Base-by-base conservation (phyloP, 2,888 invertebrate species). In the Brachycybe producta region DNA sequence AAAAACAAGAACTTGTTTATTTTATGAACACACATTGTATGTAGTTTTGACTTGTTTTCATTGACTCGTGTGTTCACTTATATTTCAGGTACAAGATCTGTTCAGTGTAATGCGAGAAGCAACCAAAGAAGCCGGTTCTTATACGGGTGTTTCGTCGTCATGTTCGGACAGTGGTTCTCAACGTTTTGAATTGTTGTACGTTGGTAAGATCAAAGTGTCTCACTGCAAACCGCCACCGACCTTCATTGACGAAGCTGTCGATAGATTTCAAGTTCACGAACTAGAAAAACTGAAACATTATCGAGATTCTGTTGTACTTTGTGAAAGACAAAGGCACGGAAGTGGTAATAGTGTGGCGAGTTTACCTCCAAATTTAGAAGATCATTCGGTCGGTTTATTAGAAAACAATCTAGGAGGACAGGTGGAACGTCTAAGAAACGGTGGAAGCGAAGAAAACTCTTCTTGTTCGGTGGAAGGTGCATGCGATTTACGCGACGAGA, bases 161-260 rank as follows among this genome's bases (percentile, higher is more conserved):
- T 24, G 34, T 23, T 28, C 43, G 26, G 49, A 52, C 24, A 49
- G 34, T 21, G 53, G 54, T 44, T 57, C 52, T 28, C 58, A 58
- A 61, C 62, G 59, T 42, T 69, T 62, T 54, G 69, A 86, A 80
- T 86, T 88, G 2, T 72, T 91, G 56, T 92, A 92, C 66, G 80
- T 92, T 42, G 92, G 92, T 0, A 87, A 88, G 70, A 87, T 90
- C 42, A 79, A 84, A 57, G 84, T 90, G 58, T 83, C 85, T 34
- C 82, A 84, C 62, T 78, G 84, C 61, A 87, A 86, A 64, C 82
- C 87, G 1, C 84, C 88, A 1, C 84, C 85, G 57, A 77, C 83
- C 0, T 81, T 92, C 60, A 87, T 92, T 58, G 94, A 94, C 63
- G 90, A 91, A 64, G 86, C 91, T 1, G 70, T 92, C 51, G 76